Evolutionary conservation across 2,888 invertebrate genomes (phyloP).

Genomic region (Eubasilissa splendida): DNA sequence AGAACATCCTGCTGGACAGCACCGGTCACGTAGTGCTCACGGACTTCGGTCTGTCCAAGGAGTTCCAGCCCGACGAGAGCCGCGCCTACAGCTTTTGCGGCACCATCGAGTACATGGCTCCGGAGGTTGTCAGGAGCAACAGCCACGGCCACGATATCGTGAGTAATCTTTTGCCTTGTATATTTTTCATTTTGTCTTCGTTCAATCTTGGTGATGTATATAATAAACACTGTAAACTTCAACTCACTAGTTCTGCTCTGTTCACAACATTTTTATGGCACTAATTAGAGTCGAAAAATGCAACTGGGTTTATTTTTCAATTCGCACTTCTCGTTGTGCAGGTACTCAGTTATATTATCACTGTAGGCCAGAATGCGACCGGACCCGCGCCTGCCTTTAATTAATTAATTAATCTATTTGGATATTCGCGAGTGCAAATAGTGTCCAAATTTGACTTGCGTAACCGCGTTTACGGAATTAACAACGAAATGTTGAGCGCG

Average conservation of each 20-base stretch:
- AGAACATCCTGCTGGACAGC: constrained; percentile 95
- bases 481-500: no score
- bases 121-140: constrained; percentile 87
- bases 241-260: background rate
- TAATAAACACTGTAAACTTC: background rate
- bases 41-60: constrained; percentile 98
- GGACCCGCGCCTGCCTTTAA: no score
- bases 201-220: background rate
- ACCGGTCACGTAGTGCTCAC: constrained; percentile 97
- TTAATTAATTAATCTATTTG: no score
- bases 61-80: constrained; percentile 84
- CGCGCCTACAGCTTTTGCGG: constrained; percentile 98
- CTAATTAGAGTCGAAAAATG: no score
- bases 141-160: constrained; percentile 95
- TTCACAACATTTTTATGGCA: no score
- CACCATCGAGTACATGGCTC: constrained; percentile 99
- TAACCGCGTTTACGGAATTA: no score
- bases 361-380: no score
- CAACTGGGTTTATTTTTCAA: no score
- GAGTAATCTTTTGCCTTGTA: constrained; percentile 69
- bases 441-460: no score
- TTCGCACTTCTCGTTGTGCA: no score
- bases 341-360: no score
- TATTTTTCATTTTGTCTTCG: background rate
- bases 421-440: no score